Percentiles rank a stretch among this genome's conserved stretches.
phyloP scores from a whole-genome alignment of 2,113 vertebrate species.

The Ammospiza nelsoni region DNA sequence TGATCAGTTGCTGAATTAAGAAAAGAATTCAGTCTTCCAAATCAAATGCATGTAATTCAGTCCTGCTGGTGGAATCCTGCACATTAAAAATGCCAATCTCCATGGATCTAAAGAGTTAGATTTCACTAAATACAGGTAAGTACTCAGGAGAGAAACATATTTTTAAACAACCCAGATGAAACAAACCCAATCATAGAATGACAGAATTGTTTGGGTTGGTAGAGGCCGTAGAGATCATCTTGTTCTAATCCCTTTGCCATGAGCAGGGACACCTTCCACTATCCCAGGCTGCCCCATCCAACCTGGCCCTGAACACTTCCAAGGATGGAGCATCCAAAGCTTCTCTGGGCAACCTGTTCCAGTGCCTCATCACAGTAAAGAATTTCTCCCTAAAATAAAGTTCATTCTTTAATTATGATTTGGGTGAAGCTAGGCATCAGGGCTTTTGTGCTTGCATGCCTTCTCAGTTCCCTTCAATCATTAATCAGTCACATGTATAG shows the following conservation, averaged over 20 bases:
- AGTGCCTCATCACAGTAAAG: background rate
- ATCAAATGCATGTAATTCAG: no score
- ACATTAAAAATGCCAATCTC: background rate
- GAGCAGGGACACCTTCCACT: background rate
- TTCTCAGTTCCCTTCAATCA: background rate
- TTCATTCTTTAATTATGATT: background rate
- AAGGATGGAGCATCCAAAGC: rapidly evolving
- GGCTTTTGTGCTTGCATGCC: background rate
- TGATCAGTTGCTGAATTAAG: no score
- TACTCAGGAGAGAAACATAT: background rate
- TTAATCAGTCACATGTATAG: background rate
- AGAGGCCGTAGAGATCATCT: background rate
- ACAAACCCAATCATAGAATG: background rate
- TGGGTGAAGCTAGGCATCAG: background rate
- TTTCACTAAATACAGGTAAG: background rate
- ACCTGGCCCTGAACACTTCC: background rate
- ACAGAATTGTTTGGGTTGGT: rapidly evolving
- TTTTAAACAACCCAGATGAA: background rate
- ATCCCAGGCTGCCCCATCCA: background rate
- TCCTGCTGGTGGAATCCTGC: no score
- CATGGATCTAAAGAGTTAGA: background rate
- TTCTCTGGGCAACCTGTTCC: background rate
- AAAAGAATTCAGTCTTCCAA: no score
- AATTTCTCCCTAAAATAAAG: background rate
- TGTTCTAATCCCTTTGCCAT: rapidly evolving